Conservation (phyloP, 2,888 invertebrate species). For the Eupithecia dodoneata region DNA sequence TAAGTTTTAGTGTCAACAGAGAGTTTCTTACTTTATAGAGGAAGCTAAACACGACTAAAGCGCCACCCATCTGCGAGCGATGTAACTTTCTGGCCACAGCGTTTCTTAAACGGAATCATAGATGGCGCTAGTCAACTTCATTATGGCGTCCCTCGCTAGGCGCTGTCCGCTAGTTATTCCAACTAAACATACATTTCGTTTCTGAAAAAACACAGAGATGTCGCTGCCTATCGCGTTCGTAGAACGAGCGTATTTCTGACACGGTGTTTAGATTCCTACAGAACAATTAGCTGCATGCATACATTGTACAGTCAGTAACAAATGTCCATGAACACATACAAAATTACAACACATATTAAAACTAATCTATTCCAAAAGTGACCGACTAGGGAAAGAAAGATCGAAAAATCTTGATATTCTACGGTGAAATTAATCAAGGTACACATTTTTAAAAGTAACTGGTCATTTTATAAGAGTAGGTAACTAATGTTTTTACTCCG, state of each 20-base stretch:
- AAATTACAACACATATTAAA: not conserved
- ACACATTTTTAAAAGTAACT: not conserved
- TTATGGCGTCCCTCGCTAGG: constrained; percentile 12
- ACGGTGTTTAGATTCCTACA: not conserved
- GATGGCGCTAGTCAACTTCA: constrained; percentile 24
- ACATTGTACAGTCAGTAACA: not conserved
- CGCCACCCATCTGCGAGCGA: not conserved
- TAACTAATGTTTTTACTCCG: too few relatives aligned
- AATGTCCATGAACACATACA: not conserved
- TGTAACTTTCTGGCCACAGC: not conserved
- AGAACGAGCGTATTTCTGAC: not conserved
- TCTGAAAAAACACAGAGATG: constrained; percentile 17
- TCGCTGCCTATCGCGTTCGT: constrained; percentile 2
- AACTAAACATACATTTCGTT: constrained; percentile 15
- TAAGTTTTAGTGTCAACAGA: not conserved
- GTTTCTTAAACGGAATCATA: constrained; percentile 4
- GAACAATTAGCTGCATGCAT: not conserved
- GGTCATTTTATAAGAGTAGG: too few relatives aligned
- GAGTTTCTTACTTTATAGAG: not conserved
- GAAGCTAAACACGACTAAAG: not conserved
- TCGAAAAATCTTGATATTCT: not conserved
- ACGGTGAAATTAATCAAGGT: not conserved
- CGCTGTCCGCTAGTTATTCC: constrained; percentile 16
- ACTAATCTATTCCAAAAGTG: not conserved
- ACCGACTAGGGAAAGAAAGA: not conserved